These are phyloP conservation scores for Diabrotica virgifera DNA, from an alignment of 1,140 invertebrate genomes.

Conservation along the genomic window DNA sequence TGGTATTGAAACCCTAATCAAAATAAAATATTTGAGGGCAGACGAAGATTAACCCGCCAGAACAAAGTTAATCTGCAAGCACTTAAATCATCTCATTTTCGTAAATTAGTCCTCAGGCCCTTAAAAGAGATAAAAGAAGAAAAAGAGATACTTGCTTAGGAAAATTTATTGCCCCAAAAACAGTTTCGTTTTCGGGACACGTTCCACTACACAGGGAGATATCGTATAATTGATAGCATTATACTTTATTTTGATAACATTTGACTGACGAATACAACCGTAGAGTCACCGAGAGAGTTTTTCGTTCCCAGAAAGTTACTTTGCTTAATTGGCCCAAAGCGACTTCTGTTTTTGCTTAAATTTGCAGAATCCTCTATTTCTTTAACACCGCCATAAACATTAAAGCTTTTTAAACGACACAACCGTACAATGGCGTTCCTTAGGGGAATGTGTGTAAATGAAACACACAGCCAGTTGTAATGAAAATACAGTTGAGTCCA, in stretches of 20 bases:
- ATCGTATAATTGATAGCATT: neutral
- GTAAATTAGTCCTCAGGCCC: neutral
- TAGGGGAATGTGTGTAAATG: too few species aligned
- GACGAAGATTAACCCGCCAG: neutral
- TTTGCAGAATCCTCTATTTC: too few species aligned
- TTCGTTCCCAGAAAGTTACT: slow-evolving; percentile 1
- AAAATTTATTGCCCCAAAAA: slow-evolving; percentile 1
- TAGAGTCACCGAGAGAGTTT: neutral
- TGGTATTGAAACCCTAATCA: neutral
- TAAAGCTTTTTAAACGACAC: too few species aligned
- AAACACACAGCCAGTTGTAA: too few species aligned
- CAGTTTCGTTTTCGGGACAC: neutral
- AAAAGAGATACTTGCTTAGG: slow-evolving; percentile 2
- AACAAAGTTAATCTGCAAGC: neutral
- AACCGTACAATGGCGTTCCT: too few species aligned
- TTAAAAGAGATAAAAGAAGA: neutral
- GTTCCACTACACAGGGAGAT: neutral
- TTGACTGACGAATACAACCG: neutral
- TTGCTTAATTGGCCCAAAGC: neutral
- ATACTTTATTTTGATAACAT: neutral
- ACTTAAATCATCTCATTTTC: slow-evolving; percentile 3
- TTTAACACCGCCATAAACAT: too few species aligned
- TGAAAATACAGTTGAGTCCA: too few species aligned
- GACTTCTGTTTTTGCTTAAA: neutral
- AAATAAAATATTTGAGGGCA: neutral